Evolutionary conservation across 64 coral and sea anemone genomes (phyloP).

Genomic region (Cladopsammia gracilis): DNA sequence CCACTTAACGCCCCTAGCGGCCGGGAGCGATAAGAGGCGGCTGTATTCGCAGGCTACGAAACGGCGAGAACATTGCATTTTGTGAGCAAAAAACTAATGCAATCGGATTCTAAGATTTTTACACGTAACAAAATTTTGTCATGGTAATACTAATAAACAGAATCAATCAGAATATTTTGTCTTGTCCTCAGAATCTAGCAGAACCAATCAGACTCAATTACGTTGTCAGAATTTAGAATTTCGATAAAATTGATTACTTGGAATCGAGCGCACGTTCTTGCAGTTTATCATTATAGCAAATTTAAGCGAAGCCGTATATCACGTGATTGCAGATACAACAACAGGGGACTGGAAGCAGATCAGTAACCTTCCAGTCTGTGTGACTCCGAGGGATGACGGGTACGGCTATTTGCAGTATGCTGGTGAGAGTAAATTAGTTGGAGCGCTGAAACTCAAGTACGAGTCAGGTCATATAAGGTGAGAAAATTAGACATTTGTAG

Average conservation of each 20-base stretch:
- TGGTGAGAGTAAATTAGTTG: constrained; percentile 23
- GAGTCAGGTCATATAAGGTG: constrained; percentile 17
- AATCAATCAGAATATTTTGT: too few species aligned
- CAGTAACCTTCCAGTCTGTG: constrained; percentile 44
- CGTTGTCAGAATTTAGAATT: too few species aligned
- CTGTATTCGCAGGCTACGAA: too few species aligned
- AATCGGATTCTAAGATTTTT: too few species aligned
- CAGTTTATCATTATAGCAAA: not conserved
- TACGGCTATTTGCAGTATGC: constrained; percentile 9
- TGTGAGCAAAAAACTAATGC: too few species aligned
- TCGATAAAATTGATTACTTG: not conserved
- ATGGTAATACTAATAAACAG: too few species aligned
- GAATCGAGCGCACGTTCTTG: not conserved
- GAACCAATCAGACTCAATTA: too few species aligned
- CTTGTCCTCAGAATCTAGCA: too few species aligned
- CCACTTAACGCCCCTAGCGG: too few species aligned
- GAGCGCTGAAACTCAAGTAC: constrained; percentile 38
- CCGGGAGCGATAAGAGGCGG: too few species aligned
- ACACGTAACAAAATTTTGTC: too few species aligned
- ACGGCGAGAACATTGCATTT: too few species aligned
- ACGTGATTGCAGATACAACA: not conserved
- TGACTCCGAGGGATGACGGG: constrained; percentile 8
- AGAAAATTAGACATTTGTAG: not conserved
- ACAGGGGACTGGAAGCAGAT: constrained; percentile 30
- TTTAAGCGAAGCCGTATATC: not conserved